Evolutionary conservation across 2,888 invertebrate species (phyloP).

Genomic region (Vesta saturnalis): DNA sequence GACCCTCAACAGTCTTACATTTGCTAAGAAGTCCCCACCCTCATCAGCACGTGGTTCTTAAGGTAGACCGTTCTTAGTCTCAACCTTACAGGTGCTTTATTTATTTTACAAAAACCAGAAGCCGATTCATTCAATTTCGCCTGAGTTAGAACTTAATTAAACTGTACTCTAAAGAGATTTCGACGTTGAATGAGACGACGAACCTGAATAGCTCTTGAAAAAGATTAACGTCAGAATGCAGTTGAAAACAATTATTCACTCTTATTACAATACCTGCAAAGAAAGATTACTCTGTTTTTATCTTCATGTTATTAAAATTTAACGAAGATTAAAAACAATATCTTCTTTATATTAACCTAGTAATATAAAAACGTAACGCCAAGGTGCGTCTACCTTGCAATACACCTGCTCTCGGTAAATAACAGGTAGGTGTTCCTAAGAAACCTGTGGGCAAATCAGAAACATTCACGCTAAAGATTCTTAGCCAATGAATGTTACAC

Average conservation of each 20-base stretch:
- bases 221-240: background rate
- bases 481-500: conserved; percentile 24
- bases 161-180: conserved; percentile 10
- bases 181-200: conserved; percentile 13
- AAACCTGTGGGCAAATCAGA: conserved; percentile 36
- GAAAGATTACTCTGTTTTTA: background rate
- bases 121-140: background rate
- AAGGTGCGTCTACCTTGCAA: conserved; percentile 25
- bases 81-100: conserved; percentile 41
- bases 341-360: background rate
- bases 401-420: conserved; percentile 33
- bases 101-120: conserved; percentile 7
- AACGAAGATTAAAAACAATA: background rate
- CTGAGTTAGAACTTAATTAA: background rate
- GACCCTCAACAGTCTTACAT: conserved; percentile 61
- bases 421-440: conserved; percentile 33
- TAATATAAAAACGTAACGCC: conserved; percentile 4
- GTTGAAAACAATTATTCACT: background rate
- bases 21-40: conserved; percentile 57
- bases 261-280: background rate
- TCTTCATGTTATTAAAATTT: background rate
- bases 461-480: conserved; percentile 5
- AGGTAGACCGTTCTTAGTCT: conserved; percentile 50
- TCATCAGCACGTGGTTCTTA: conserved; percentile 56
- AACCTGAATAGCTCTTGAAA: conserved; percentile 4